Conservation (phyloP, 2,113 vertebrate species). For the Lathamus discolor region DNA sequence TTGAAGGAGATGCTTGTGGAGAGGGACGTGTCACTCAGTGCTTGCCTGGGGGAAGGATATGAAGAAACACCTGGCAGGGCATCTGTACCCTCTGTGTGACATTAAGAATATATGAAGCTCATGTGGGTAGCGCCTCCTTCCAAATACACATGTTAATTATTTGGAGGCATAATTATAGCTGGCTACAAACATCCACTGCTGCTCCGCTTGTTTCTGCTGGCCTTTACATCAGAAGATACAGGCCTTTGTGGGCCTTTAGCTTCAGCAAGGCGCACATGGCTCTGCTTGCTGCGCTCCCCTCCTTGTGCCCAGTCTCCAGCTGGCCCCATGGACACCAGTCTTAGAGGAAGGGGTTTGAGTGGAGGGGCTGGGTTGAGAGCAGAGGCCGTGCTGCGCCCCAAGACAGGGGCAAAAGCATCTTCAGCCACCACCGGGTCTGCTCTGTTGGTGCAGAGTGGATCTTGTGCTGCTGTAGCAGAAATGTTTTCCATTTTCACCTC, state of each 20-base stretch:
- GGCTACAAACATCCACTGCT: not conserved
- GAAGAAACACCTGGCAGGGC: not conserved
- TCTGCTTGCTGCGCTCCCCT: not conserved
- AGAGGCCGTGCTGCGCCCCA: rapidly evolving
- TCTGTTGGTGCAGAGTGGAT: rapidly evolving
- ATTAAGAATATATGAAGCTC: rapidly evolving
- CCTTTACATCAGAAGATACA: rapidly evolving
- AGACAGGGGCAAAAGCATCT: not conserved
- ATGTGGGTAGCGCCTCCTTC: not conserved
- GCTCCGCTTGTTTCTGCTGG: not conserved
- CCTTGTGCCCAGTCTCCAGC: not conserved
- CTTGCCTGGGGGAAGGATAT: not conserved
- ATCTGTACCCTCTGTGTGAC: not conserved
- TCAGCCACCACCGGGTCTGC: not conserved
- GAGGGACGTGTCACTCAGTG: rapidly evolving
- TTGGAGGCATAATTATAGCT: not conserved
- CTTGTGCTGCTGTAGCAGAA: not conserved
- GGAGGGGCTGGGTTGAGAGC: not conserved
- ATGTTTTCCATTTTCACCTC: not conserved
- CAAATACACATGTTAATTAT: not conserved
- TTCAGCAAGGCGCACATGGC: not conserved
- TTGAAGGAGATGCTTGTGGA: not conserved
- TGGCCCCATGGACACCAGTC: rapidly evolving
- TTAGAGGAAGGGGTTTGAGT: not conserved
- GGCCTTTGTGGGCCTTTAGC: not conserved